phyloP scores from a whole-genome alignment of 2,113 vertebrate genomes.

The Prunella himalayana region DNA sequence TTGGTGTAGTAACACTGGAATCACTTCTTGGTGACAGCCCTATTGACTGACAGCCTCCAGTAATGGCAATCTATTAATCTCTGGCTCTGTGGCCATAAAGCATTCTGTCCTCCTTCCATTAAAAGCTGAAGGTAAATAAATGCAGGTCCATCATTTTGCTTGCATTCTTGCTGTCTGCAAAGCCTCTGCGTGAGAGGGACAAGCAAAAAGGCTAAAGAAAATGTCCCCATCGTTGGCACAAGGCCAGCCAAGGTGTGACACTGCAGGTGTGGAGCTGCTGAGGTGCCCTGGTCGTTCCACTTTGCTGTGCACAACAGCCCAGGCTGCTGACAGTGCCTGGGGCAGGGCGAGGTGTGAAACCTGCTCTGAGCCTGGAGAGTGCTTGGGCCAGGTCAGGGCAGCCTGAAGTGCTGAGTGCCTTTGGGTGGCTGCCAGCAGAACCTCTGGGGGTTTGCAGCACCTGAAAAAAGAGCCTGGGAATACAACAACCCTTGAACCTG shows the following conservation, averaged over 20 bases:
- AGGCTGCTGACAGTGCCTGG: neutral
- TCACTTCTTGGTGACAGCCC: neutral
- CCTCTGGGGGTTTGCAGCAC: neutral
- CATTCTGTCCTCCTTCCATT: neutral
- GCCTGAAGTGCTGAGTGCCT: neutral
- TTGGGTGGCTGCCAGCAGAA: neutral
- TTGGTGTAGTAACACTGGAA: neutral
- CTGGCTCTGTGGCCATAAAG: neutral
- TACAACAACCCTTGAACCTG: neutral
- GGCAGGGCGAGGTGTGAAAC: neutral
- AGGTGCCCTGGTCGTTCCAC: fast-evolving
- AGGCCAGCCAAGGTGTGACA: neutral
- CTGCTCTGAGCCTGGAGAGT: neutral
- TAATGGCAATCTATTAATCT: conserved; percentile 1
- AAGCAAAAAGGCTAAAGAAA: neutral
- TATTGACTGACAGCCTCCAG: neutral
- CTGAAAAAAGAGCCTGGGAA: neutral
- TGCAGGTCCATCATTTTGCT: neutral
- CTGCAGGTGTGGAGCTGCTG: neutral
- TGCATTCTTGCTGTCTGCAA: neutral
- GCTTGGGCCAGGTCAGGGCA: neutral
- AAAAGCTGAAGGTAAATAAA: conserved; percentile 2
- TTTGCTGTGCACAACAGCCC: neutral
- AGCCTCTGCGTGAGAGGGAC: neutral
- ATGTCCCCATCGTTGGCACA: neutral